Evolutionary conservation across 2,113 vertebrate genomes (phyloP).

Genomic region (Phaethornis superciliosus): DNA sequence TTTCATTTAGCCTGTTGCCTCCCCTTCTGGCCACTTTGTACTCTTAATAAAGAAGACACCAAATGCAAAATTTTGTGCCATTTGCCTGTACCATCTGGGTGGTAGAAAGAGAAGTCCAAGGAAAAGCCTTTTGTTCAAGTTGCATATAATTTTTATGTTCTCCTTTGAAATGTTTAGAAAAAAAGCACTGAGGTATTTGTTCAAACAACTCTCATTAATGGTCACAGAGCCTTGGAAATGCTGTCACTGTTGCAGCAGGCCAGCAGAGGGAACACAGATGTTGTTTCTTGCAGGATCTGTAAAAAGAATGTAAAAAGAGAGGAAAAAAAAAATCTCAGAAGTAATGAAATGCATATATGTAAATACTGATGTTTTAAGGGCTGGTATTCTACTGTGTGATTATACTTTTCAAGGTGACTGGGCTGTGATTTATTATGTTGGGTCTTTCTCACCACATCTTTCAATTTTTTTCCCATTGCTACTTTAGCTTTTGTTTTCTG

Average conservation of each 20-base stretch:
- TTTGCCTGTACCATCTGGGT: background rate
- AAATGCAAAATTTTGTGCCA: background rate
- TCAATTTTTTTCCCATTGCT: background rate
- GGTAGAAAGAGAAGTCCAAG: background rate
- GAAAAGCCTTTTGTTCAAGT: background rate
- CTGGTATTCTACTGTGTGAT: background rate
- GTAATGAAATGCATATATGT: background rate
- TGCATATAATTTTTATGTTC: background rate
- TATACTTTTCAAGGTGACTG: background rate
- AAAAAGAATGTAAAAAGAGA: background rate
- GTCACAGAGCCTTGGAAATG: background rate
- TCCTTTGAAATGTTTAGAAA: background rate
- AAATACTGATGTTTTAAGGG: background rate
- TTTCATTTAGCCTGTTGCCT: slow-evolving; percentile 31
- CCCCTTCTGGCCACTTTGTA: background rate
- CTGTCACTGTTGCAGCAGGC: background rate
- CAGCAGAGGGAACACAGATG: slow-evolving; percentile 38
- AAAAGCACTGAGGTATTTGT: background rate
- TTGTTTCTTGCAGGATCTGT: background rate
- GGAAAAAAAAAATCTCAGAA: background rate
- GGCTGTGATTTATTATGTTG: background rate
- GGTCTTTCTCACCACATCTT: background rate
- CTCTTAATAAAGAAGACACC: background rate
- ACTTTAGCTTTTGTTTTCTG: background rate
- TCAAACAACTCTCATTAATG: background rate